Evolutionary conservation across 2,113 vertebrate species (phyloP).

Genomic region (Rhipidura dahli): DNA sequence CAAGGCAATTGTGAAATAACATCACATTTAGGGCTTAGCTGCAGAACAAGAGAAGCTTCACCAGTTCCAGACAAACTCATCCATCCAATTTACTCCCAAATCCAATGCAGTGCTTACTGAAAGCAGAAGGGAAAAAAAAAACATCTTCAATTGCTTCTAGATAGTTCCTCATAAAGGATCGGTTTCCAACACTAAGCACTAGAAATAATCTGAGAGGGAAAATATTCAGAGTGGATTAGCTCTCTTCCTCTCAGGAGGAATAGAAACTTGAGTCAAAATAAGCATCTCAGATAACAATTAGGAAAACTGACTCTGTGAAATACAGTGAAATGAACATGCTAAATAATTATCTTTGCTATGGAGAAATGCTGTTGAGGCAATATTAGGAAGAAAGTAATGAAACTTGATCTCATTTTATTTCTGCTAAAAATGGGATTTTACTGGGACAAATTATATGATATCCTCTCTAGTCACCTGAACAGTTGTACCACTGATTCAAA

Average conservation of each 20-base stretch:
- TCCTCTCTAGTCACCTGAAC: not conserved
- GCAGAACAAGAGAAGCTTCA: not conserved
- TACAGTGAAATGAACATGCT: not conserved
- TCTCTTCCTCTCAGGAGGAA: not conserved
- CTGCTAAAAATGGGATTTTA: not conserved
- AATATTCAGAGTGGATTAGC: not conserved
- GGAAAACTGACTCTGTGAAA: not conserved
- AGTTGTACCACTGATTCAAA: not conserved
- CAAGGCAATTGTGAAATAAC: not conserved
- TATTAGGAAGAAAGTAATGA: not conserved
- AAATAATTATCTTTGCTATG: not conserved
- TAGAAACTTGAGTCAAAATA: slow-evolving; percentile 14
- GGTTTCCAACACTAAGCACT: not conserved
- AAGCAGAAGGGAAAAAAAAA: not conserved
- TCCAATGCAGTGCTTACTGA: not conserved
- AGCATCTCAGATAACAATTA: not conserved
- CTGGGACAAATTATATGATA: not conserved
- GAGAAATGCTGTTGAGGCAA: not conserved
- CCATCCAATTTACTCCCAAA: not conserved
- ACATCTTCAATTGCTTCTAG: not conserved
- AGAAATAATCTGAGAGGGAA: slow-evolving; percentile 1
- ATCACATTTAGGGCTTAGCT: not conserved
- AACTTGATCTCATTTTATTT: not conserved
- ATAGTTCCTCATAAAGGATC: not conserved
- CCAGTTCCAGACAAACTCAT: not conserved